Evolutionary conservation across 2,888 invertebrate genomes (phyloP), one percentile per base, ranked within the genome.

Genomic region (Oscheius sp.): DNA sequence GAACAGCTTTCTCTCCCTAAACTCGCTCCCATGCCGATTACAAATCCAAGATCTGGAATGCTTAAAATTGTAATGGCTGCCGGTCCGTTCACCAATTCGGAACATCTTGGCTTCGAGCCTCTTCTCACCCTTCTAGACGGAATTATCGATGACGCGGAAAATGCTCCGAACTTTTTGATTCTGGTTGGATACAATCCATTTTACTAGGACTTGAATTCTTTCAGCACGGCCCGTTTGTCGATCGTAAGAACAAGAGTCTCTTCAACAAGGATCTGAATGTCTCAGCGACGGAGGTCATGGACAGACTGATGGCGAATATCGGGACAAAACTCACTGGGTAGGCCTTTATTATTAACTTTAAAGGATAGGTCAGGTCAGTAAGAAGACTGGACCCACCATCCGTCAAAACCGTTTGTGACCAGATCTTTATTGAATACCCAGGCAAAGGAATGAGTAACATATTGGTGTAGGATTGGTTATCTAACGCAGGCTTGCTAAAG

Each of bases 221-320:
- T 63, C 5, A 77, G 77, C 73, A 76, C 13, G 81, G 81, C 0
- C 81, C 81, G 33, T 81, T 79, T 57, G 66, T 81, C 9, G 81
- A 81, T 60, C 63, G 74, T n/a, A 74, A 57, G 21, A 76, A 78
- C 48, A 75, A 65, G 29, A 76, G 66, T 21, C 4, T 81, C 47
- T 65, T 47, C 21, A 50, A 68, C 32, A 51, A 63, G 4, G 37
- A 42, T 29, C 35, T 65, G 11, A 37, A 62, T 11, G 57, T 42
- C 1, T 21, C 33, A 2, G 13, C 13, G 5, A 55, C 11, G 9
- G 32, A 62, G 1, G 57, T 73, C 37, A 42, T 57, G 37, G 57
- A 73, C 51, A 59, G 10, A 7, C 32, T 74, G 58, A 57, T 74
- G 66, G 21, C 57, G 13, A 66, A 47, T 33, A 66, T 74, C 13